Percentiles rank a stretch among this genome's conserved stretches.
phyloP scores from a whole-genome alignment of 2,888 invertebrate genomes.

The Asteroscopus sphinx region DNA sequence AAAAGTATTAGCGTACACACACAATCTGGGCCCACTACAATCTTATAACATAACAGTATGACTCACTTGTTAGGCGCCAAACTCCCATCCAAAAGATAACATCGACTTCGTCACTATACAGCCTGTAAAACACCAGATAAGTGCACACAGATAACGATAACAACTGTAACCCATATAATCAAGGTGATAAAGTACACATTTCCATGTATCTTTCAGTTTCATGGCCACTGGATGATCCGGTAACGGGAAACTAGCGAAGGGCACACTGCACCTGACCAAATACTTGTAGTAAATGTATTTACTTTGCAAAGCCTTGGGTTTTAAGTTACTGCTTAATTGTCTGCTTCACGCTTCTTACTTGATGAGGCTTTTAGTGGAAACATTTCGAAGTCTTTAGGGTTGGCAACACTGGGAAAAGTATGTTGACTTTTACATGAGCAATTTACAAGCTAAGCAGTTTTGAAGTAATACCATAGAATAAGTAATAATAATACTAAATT shows the following conservation, averaged over 20 bases:
- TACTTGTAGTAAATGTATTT: conserved; percentile 48
- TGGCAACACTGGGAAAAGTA: background rate
- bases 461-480: too few relatives aligned
- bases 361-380: conserved; percentile 17
- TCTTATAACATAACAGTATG: conserved; percentile 34
- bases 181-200: conserved; percentile 35
- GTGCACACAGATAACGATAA: conserved; percentile 27
- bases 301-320: conserved; percentile 26
- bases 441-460: too few relatives aligned
- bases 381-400: conserved; percentile 4
- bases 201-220: conserved; percentile 1
- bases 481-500: too few relatives aligned
- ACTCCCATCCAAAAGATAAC: conserved; percentile 40
- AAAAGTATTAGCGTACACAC: conserved; percentile 28
- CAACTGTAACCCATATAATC: conserved; percentile 28
- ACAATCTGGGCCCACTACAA: conserved; percentile 26
- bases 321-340: conserved; percentile 29
- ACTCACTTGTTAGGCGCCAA: conserved; percentile 52
- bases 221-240: conserved; percentile 32
- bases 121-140: conserved; percentile 44
- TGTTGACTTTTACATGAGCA: too few relatives aligned
- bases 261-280: conserved; percentile 50
- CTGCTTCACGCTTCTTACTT: conserved; percentile 24
- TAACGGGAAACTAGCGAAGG: conserved; percentile 36
- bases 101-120: conserved; percentile 46